Evolutionary conservation across 2,888 invertebrate genomes (phyloP).

Genomic region (Phalera bucephala): DNA sequence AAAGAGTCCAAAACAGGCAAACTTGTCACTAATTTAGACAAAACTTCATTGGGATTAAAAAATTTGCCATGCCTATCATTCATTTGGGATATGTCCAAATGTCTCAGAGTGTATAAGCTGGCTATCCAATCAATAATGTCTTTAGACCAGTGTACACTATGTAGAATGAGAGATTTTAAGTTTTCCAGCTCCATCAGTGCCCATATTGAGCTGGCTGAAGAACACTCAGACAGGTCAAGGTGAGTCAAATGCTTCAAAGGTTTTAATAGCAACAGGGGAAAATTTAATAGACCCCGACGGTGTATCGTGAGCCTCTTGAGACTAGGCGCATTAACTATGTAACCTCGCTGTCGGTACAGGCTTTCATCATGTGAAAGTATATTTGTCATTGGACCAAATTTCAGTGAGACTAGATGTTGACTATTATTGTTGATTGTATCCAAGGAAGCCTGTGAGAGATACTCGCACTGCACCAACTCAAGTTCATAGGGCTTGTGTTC

Average conservation of each 20-base stretch:
- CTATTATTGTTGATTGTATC: constrained; percentile 87
- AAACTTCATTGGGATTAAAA: constrained; percentile 87
- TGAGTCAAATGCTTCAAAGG: constrained; percentile 85
- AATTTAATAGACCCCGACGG: constrained; percentile 70
- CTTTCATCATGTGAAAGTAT: constrained; percentile 81
- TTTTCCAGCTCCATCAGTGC: constrained; percentile 86
- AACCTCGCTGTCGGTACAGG: constrained; percentile 63
- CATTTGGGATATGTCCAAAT: constrained; percentile 93
- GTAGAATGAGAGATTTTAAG: constrained; percentile 89
- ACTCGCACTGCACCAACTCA: constrained; percentile 89
- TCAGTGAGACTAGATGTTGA: constrained; percentile 86
- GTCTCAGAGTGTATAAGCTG: constrained; percentile 82
- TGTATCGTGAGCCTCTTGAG: constrained; percentile 83
- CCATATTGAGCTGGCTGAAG: constrained; percentile 84
- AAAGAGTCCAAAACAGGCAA: constrained; percentile 90
- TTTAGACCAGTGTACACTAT: constrained; percentile 89
- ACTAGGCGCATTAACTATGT: constrained; percentile 83
- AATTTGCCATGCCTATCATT: constrained; percentile 88
- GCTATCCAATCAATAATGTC: constrained; percentile 84
- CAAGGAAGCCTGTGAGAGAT: constrained; percentile 85
- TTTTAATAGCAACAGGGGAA: constrained; percentile 81
- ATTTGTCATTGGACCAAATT: constrained; percentile 87
- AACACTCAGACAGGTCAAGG: constrained; percentile 88
- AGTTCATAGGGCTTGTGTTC: constrained; percentile 89
- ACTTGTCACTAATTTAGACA: constrained; percentile 87